Evolutionary conservation across 2,797 vertebrate genomes (phyloP).

Genomic region (Microctenopoma steveboyesi): DNA sequence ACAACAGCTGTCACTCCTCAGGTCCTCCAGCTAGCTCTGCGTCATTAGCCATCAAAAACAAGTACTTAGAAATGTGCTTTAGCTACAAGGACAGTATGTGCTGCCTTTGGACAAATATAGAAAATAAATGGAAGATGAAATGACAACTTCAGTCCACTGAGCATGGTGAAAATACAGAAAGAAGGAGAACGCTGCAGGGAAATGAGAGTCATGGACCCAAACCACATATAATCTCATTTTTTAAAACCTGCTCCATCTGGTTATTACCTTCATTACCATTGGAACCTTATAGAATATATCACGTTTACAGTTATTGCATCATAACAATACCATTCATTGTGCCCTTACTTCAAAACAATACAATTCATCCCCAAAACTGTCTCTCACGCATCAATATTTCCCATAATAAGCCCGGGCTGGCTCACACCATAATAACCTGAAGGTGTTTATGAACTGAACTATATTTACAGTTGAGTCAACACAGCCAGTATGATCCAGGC

Average conservation of each 20-base stretch:
- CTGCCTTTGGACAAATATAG: constrained; percentile 1
- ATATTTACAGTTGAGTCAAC: constrained; percentile 73
- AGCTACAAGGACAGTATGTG: neutral
- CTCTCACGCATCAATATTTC: constrained; percentile 45
- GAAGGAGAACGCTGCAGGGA: constrained; percentile 10
- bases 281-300: constrained; percentile 40
- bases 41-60: constrained; percentile 11
- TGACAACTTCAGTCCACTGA: constrained; percentile 28
- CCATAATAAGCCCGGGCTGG: constrained; percentile 19
- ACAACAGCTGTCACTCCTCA: constrained; percentile 7
- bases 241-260: constrained; percentile 53
- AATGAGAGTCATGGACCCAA: constrained; percentile 12
- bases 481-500: constrained; percentile 46
- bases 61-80: neutral
- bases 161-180: constrained; percentile 6
- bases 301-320: constrained; percentile 46
- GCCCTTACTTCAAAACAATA: constrained; percentile 49
- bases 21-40: constrained; percentile 12
- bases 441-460: constrained; percentile 50
- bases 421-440: constrained; percentile 38
- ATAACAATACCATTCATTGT: constrained; percentile 28
- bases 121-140: constrained; percentile 30
- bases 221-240: constrained; percentile 3
- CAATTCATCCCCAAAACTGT: constrained; percentile 39
- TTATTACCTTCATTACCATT: constrained; percentile 64